phyloP scores from a whole-genome alignment of 2,113 vertebrate species.

The Edolisoma coerulescens region DNA sequence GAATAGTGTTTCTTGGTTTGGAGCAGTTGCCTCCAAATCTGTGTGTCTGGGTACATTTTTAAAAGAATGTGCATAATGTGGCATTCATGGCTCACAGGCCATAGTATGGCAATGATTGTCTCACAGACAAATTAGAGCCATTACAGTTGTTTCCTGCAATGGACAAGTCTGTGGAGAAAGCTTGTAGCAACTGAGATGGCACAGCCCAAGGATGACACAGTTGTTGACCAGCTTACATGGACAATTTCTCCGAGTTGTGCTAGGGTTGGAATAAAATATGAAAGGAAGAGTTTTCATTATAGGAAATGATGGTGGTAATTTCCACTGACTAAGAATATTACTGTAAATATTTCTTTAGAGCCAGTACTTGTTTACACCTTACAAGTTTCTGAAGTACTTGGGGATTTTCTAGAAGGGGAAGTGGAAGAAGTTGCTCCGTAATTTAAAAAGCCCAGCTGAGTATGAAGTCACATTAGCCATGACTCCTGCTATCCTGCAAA shows the following conservation, averaged over 20 bases:
- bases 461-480: background rate
- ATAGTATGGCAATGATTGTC: fast-evolving
- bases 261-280: background rate
- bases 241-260: background rate
- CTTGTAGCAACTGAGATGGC: background rate
- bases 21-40: background rate
- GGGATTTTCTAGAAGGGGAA: background rate
- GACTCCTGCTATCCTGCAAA: background rate
- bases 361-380: background rate
- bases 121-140: background rate
- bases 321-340: background rate
- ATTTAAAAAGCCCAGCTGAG: background rate
- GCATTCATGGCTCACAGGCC: background rate
- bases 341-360: background rate
- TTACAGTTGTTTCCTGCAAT: background rate
- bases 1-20: background rate
- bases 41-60: background rate
- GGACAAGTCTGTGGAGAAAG: background rate
- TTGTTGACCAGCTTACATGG: background rate
- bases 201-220: background rate
- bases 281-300: background rate
- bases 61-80: background rate
- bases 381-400: background rate
- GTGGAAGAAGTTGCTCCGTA: background rate
- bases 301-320: background rate